Percentiles rank a stretch among this genome's conserved stretches.
Conservation (phyloP, 2,797 vertebrate genomes). For the Falco novaeseelandiae region DNA sequence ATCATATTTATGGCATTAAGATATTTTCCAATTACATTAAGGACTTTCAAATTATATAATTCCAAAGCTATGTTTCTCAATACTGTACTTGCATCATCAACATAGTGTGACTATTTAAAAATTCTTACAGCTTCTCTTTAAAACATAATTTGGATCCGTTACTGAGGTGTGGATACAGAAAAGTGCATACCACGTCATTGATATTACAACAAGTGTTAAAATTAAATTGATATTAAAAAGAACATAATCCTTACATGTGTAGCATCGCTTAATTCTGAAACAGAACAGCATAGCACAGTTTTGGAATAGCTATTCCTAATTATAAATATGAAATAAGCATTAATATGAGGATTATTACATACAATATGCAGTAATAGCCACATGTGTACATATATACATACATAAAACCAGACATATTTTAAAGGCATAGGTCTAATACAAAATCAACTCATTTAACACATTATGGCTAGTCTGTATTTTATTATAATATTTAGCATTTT, state of each 20-base stretch:
- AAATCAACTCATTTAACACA: background rate
- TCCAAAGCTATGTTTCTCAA: background rate
- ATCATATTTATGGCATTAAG: background rate
- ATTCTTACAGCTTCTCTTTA: background rate
- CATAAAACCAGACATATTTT: background rate
- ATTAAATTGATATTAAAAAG: background rate
- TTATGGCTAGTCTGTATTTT: background rate
- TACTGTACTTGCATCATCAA: background rate
- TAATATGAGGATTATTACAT: background rate
- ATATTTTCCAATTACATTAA: slow-evolving; percentile 25
- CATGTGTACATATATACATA: background rate
- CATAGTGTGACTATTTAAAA: background rate
- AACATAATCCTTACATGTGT: background rate
- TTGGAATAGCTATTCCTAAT: background rate
- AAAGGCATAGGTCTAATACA: background rate
- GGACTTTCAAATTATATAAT: background rate
- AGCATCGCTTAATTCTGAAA: background rate
- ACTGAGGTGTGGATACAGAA: background rate
- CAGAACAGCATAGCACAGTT: background rate
- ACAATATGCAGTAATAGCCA: background rate
- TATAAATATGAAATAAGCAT: background rate
- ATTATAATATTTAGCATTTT: background rate
- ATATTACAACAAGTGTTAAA: background rate
- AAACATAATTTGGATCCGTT: background rate
- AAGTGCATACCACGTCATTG: background rate